phyloP scores from a whole-genome alignment of 2,113 vertebrate species.

The Onychorhynchus coronatus region DNA sequence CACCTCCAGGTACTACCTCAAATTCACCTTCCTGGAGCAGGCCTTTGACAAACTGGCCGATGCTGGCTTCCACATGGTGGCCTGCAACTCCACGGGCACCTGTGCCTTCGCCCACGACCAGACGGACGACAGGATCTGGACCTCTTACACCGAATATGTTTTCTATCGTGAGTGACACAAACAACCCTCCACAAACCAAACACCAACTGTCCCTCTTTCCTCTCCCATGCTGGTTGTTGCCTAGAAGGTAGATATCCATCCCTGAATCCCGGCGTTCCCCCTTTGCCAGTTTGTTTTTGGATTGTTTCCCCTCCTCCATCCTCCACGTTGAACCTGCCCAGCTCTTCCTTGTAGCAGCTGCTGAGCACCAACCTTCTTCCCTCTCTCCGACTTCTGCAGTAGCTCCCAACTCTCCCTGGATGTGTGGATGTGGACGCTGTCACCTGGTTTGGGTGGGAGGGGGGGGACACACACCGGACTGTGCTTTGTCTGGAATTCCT shows the following conservation, averaged over 20 bases:
- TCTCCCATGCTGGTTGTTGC: not conserved
- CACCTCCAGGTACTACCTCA: constrained; percentile 93
- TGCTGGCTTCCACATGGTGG: constrained; percentile 93
- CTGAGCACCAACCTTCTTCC: constrained; percentile 10
- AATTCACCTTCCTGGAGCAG: constrained; percentile 95
- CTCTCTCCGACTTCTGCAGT: not conserved
- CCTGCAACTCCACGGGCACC: constrained; percentile 91
- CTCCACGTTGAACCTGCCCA: not conserved
- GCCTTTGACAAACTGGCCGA: constrained; percentile 92
- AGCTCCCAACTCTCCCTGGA: constrained; percentile 25
- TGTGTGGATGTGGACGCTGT: not conserved
- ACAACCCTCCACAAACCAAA: not conserved
- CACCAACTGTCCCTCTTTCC: not conserved
- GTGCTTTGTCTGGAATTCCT: not conserved
- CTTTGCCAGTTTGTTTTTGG: not conserved
- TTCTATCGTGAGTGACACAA: constrained; percentile 93
- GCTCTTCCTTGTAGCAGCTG: constrained; percentile 6
- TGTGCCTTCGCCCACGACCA: constrained; percentile 92
- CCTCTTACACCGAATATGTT: constrained; percentile 97
- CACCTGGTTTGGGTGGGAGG: not conserved
- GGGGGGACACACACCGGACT: accelerated
- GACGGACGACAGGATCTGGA: constrained; percentile 97
- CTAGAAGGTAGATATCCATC: constrained; percentile 45
- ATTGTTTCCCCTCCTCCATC: not conserved
- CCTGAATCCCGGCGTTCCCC: not conserved